Conservation (phyloP, 2,113 vertebrate genomes). For the Sakesphorus luctuosus region DNA sequence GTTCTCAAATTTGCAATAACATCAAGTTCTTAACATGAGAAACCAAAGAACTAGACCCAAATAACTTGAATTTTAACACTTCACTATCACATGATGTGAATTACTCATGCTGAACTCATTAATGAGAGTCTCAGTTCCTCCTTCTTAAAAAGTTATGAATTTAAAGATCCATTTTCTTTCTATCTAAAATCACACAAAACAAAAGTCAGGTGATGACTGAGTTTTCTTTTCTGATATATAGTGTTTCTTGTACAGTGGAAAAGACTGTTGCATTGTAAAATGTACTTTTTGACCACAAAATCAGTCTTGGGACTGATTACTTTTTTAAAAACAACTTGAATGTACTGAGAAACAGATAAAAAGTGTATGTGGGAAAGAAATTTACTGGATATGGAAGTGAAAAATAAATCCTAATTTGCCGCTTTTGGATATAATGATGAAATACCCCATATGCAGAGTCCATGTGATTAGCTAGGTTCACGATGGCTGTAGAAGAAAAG, state of each 20-base stretch:
- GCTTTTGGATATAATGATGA: neutral
- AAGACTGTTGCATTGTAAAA: neutral
- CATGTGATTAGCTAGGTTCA: neutral
- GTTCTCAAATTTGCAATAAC: neutral
- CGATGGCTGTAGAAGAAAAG: neutral
- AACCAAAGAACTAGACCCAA: neutral
- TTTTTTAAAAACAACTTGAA: neutral
- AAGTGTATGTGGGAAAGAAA: neutral
- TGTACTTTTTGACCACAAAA: neutral
- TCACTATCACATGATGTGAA: neutral
- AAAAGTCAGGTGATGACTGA: neutral
- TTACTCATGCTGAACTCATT: neutral
- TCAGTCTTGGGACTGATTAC: neutral
- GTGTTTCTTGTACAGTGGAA: neutral
- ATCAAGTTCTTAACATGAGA: neutral
- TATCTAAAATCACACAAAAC: neutral
- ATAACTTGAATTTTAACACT: neutral
- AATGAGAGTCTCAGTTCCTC: neutral
- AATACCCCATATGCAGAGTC: neutral
- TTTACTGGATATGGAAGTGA: neutral
- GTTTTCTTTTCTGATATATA: neutral
- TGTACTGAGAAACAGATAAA: neutral
- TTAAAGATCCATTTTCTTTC: neutral
- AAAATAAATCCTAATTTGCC: neutral
- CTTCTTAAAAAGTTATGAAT: neutral